Evolutionary conservation across 2,888 invertebrate genomes (phyloP).

Genomic region (Malthinus seriepunctatus): DNA sequence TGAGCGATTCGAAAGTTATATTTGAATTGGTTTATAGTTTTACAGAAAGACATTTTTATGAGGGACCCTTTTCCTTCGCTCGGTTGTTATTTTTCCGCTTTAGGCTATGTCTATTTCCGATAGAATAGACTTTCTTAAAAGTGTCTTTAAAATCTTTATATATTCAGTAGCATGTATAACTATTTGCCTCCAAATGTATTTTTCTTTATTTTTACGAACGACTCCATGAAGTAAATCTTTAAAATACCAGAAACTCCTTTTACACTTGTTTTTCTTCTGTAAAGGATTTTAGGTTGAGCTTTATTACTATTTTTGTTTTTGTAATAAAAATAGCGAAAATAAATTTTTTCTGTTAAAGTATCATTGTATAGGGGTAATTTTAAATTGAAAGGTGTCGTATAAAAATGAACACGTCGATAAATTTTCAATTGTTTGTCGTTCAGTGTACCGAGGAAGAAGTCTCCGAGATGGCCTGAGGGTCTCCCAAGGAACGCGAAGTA

Average conservation of each 20-base stretch:
- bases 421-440: conserved; percentile 22
- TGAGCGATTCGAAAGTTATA: conserved; percentile 13
- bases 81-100: conserved; percentile 35
- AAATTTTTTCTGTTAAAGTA: too few relatives aligned
- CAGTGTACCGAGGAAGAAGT: conserved; percentile 21
- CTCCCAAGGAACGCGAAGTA: conserved; percentile 30
- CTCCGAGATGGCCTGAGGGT: conserved; percentile 23
- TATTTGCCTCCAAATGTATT: too few relatives aligned
- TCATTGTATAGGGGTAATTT: too few relatives aligned
- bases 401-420: conserved; percentile 15
- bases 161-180: neutral
- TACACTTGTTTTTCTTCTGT: too few relatives aligned
- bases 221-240: too few relatives aligned
- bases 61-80: conserved; percentile 31
- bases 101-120: conserved; percentile 34
- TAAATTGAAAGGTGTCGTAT: neutral
- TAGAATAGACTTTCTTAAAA: conserved; percentile 28
- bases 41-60: conserved; percentile 29
- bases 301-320: too few relatives aligned
- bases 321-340: too few relatives aligned
- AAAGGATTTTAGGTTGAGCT: too few relatives aligned
- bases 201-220: too few relatives aligned
- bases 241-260: too few relatives aligned
- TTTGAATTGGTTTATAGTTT: conserved; percentile 28
- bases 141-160: conserved; percentile 26